Conservation (phyloP, 2,888 invertebrate species). For the Clepsis dumicolana region DNA sequence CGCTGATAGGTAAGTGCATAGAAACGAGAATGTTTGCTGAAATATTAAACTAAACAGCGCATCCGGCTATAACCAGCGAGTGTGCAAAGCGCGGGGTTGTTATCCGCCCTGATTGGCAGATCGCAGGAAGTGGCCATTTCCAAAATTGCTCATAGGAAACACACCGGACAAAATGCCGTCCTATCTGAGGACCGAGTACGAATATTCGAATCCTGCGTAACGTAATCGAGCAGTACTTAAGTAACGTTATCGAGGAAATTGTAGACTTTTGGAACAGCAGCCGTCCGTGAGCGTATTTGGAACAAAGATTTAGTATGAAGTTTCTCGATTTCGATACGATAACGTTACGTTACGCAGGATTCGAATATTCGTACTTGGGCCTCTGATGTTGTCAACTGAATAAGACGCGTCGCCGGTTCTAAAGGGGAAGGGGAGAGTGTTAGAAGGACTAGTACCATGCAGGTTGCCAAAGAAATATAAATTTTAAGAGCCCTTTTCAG, state of each 20-base stretch:
- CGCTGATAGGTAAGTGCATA: background rate
- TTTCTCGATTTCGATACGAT: too few relatives aligned
- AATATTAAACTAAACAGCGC: background rate
- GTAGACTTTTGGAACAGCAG: too few relatives aligned
- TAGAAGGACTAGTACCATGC: too few relatives aligned
- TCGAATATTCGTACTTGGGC: too few relatives aligned
- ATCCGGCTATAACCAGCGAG: background rate
- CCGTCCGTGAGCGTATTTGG: too few relatives aligned
- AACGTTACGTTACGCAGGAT: too few relatives aligned
- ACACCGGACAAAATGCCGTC: background rate
- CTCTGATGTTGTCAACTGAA: background rate
- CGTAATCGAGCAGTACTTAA: background rate
- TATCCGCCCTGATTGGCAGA: slow-evolving; percentile 2
- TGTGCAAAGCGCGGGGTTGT: background rate
- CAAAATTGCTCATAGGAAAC: slow-evolving; percentile 10
- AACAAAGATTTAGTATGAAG: too few relatives aligned
- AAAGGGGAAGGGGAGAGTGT: background rate
- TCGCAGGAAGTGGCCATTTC: slow-evolving; percentile 4
- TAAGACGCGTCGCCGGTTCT: background rate
- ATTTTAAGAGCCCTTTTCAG: background rate
- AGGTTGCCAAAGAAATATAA: background rate
- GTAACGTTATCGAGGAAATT: background rate
- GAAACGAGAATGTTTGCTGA: background rate
- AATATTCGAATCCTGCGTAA: too few relatives aligned
- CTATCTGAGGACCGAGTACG: background rate